Evolutionary conservation across 2,113 vertebrate genomes (phyloP).

Genomic region (Anser cygnoides): DNA sequence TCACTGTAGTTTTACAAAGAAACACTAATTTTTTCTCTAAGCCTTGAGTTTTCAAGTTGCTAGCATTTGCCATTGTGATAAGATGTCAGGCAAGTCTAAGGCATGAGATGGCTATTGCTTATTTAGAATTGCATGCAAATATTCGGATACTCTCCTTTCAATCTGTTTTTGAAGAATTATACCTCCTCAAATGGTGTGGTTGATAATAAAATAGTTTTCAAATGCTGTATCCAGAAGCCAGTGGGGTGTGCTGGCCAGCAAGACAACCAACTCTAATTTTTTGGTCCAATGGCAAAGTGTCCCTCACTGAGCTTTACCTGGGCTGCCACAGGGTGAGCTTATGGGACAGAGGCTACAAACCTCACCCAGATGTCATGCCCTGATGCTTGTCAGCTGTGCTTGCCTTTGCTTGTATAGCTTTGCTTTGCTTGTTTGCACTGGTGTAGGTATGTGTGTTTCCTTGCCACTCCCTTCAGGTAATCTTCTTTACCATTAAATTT

Average conservation of each 20-base stretch:
- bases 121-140: neutral
- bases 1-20: neutral
- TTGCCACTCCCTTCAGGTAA: neutral
- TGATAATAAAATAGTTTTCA: neutral
- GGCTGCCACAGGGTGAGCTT: neutral
- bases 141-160: neutral
- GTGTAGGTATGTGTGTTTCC: neutral
- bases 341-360: neutral
- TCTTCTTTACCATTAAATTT: neutral
- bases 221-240: neutral
- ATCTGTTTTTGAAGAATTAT: neutral
- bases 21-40: neutral
- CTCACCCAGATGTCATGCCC: neutral
- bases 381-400: rapidly evolving
- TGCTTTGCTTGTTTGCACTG: too few relatives aligned
- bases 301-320: neutral
- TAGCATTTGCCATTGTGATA: neutral
- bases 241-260: neutral
- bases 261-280: neutral
- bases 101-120: neutral
- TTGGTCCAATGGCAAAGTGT: neutral
- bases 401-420: neutral
- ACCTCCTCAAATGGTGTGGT: neutral
- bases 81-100: neutral
- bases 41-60: neutral